phyloP scores from a whole-genome alignment of 2,888 invertebrate genomes.

The Smittia aterrima region DNA sequence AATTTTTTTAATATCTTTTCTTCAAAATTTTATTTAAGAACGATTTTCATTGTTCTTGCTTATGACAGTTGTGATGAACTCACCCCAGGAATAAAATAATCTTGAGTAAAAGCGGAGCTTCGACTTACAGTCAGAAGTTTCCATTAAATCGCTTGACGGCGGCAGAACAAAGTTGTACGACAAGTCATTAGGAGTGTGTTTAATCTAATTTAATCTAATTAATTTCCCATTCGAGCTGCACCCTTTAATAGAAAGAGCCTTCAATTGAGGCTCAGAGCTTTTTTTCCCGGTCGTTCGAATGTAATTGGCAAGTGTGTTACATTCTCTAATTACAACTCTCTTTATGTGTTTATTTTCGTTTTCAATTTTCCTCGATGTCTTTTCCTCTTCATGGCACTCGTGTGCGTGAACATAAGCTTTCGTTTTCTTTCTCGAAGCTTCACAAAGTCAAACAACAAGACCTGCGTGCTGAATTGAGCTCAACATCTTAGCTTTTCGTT shows the following conservation, averaged over 20 bases:
- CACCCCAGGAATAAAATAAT: too few species aligned
- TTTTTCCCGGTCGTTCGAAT: too few species aligned
- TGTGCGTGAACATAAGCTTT: not conserved
- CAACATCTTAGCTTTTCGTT: too few species aligned
- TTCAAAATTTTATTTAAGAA: too few species aligned
- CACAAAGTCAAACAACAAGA: too few species aligned
- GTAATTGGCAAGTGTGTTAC: not conserved
- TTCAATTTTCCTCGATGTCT: not conserved
- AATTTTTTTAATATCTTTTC: too few species aligned
- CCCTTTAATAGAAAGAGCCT: not conserved
- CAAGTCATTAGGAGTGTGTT: constrained; percentile 32
- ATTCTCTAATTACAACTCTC: constrained; percentile 27
- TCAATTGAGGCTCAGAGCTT: too few species aligned
- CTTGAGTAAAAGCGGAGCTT: not conserved
- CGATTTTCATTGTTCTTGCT: too few species aligned
- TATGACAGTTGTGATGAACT: too few species aligned
- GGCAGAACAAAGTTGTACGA: constrained; percentile 19
- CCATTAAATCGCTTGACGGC: too few species aligned
- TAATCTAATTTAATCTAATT: constrained; percentile 42
- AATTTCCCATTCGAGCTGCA: constrained; percentile 17
- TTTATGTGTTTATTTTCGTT: constrained; percentile 12
- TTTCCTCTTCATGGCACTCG: not conserved
- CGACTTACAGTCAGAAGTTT: not conserved
- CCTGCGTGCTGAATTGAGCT: too few species aligned
- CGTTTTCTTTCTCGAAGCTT: not conserved